Evolutionary conservation across 2,888 invertebrate species (phyloP), one percentile per base, ranked within the genome.

Genomic region (Eupithecia exiguata): DNA sequence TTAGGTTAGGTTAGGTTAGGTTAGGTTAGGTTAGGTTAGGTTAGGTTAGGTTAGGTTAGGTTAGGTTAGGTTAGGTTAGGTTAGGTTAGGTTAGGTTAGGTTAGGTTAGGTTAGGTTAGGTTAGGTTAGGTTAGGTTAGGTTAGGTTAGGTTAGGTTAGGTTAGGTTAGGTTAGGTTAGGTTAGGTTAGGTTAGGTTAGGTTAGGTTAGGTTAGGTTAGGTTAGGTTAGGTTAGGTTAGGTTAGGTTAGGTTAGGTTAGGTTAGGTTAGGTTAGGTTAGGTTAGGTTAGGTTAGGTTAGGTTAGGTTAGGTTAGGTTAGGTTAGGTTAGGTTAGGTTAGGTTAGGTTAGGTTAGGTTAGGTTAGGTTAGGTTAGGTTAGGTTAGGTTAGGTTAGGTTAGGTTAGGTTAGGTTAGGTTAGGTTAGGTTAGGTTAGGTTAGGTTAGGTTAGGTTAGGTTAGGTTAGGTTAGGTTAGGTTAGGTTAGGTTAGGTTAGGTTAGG

Each of bases 101-200:
- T 35, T 9, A 30, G 62, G 30, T 65, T 36, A 36, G 36, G 36
- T 36, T 36, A 36, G 36, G 36, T 36, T 36, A 36, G 36, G 36
- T 36, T 36, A 36, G 36, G 36, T 36, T 36, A 36, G 36, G 36
- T 36, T 36, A 36, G 36, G 36, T 36, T 36, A 5, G 38, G 38
- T 38, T 38, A 38, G 58, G 21, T 36, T 38, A 38, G 38, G 38
- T 38, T 38, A 38, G 38, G 38, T 38, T 38, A 71, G 43, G 68
- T 74, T 71, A 74, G 77, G 74, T 77, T 77, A 77, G 77, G 77
- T 74, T 77, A 71, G 74, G 77, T 76, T 76, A 76, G 75, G 76
- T 77, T 75, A 75, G 76, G 74, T 76, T 76, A 73, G 77, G 75
- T 78, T 75, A 71, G 74, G 72, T 77, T 72, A 72, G 77, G 74